phyloP scores from a whole-genome alignment of 1,140 invertebrate species.

The Eciton burchellii region DNA sequence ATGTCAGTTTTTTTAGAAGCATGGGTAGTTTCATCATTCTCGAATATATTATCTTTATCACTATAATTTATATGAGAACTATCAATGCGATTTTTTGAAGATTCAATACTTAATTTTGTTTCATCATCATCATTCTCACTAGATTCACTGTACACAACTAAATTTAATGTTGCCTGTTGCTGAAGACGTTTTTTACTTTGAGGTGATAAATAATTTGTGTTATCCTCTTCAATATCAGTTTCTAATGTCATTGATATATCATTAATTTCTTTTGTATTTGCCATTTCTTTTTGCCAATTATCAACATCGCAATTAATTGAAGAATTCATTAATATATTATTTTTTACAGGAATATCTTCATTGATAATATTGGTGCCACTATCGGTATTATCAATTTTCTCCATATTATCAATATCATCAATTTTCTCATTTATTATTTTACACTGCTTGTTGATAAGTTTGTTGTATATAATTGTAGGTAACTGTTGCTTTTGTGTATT shows the following conservation, averaged over 20 bases:
- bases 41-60: background rate
- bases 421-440: constrained; percentile 2
- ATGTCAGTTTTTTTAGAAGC: background rate
- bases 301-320: background rate
- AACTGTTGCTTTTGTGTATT: background rate
- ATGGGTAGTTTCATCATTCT: background rate
- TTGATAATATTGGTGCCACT: background rate
- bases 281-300: background rate
- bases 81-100: background rate
- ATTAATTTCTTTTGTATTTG: background rate
- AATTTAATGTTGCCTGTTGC: constrained; percentile 20
- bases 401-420: background rate
- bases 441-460: constrained; percentile 4
- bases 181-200: constrained; percentile 27
- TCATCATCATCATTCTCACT: constrained; percentile 6
- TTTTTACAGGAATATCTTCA: background rate
- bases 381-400: background rate
- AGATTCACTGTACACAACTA: constrained; percentile 5
- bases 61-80: background rate
- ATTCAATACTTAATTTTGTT: background rate
- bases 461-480: constrained; percentile 19
- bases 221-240: constrained; percentile 10
- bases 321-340: background rate
- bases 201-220: background rate
- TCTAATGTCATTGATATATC: background rate